phyloP scores from a whole-genome alignment of 2,113 vertebrate genomes.

The Tyto alba region DNA sequence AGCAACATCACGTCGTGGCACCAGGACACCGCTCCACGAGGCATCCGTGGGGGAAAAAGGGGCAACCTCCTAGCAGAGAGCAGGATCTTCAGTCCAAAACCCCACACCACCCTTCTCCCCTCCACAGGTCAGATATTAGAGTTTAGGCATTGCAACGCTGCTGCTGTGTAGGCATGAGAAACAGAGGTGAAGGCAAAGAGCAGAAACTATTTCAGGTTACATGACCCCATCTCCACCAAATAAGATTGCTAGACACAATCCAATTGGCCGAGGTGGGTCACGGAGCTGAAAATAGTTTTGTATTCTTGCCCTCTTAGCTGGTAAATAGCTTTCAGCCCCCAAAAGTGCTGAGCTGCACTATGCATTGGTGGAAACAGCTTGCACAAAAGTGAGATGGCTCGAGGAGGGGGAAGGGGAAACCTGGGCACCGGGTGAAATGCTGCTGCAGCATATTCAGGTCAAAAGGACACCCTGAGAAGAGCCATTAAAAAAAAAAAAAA shows the following conservation, averaged over 20 bases:
- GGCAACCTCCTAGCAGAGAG: not conserved
- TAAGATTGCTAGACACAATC: constrained; percentile 61
- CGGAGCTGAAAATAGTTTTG: constrained; percentile 40
- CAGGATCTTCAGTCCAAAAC: not conserved
- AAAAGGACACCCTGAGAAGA: not conserved
- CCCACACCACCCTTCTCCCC: not conserved
- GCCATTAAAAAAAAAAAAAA: not conserved
- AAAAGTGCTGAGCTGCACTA: constrained; percentile 31
- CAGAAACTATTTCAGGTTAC: constrained; percentile 47
- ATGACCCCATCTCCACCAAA: constrained; percentile 11
- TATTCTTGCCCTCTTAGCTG: constrained; percentile 43
- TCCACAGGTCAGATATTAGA: not conserved
- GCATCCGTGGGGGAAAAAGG: not conserved
- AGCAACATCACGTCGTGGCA: not conserved
- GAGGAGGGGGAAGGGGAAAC: not conserved
- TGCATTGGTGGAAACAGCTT: not conserved
- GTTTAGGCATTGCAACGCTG: not conserved
- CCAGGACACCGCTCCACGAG: fast-evolving
- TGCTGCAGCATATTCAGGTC: not conserved
- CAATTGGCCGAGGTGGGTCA: constrained; percentile 35
- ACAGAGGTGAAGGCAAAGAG: not conserved
- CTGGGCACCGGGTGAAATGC: not conserved
- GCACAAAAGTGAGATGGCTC: not conserved
- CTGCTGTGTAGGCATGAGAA: not conserved
- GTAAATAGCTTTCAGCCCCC: constrained; percentile 45